Conservation (phyloP, 2,888 invertebrate species). For the Eristalis arbustorum region DNA sequence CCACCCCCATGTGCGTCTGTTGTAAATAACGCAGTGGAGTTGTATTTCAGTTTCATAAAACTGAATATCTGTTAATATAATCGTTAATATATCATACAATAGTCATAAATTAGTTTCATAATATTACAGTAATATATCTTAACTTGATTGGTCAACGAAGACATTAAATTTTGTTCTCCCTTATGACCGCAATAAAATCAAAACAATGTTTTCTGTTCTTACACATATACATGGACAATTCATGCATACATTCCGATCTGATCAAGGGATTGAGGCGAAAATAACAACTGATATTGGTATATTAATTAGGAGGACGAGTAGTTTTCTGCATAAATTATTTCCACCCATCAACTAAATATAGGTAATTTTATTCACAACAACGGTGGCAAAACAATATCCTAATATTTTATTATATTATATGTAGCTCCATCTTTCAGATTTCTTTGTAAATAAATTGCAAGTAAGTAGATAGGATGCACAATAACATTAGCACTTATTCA, state of each 20-base stretch:
- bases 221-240: neutral
- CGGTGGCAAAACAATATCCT: too few species aligned
- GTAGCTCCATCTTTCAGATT: too few species aligned
- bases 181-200: neutral
- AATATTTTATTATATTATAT: too few species aligned
- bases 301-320: too few species aligned
- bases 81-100: constrained; percentile 46
- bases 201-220: neutral
- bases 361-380: too few species aligned
- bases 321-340: too few species aligned
- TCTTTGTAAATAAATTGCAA: too few species aligned
- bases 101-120: constrained; percentile 50
- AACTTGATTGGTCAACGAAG: constrained; percentile 31
- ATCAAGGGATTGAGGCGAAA: too few species aligned
- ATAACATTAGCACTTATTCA: too few species aligned
- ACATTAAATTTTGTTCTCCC: constrained; percentile 16
- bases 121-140: constrained; percentile 47
- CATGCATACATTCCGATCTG: neutral
- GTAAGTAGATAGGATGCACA: too few species aligned
- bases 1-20: constrained; percentile 36
- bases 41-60: constrained; percentile 32
- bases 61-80: constrained; percentile 43
- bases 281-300: too few species aligned
- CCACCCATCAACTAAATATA: too few species aligned
- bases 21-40: constrained; percentile 10